Evolutionary conservation across 1,140 invertebrate species (phyloP), one percentile per base, ranked within the genome.

Genomic region (Drosophila willistoni): DNA sequence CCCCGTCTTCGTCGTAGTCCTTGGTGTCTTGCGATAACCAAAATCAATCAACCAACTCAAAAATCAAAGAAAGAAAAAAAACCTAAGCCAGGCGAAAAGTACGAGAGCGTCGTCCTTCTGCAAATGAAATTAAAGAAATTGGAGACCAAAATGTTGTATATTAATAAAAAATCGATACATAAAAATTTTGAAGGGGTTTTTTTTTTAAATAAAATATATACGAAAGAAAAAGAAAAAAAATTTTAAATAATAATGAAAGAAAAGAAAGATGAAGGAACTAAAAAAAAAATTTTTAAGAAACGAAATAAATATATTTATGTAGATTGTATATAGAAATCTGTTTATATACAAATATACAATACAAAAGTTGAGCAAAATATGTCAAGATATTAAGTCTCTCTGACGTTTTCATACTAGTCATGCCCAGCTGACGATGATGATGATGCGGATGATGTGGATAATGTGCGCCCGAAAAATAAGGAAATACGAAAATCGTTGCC

Each of bases 21-120:
- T 83, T 29, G 29, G 29, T 5, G 56, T 74, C 92, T 51, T 78
- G 22, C 54, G 64, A 71, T 81, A 90, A 91, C 63, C 55, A 64
- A 67, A 67, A 69, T 29, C 29, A 29, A 29, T 29, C 29, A 29
- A 29, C 29, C 29, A 29, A 75, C 61, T 86, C 17, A 51, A 51
- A 51, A 51, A 51, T 51, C 13, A 51, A 51, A 51, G 17, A 51
- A 51, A 22, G 5, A 22, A 51, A 51, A 51, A 17, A 22, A 51
- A 51, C 44, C 22, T 22, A 51, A 22, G 17, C 44, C 44, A n/a
- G 44, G 71, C 3, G 7, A 41, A 68, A 57, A 41, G 59, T 47
- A 64, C 73, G 44, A 51, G 44, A 13, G 36, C 12, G 36, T 39
- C 17, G 17, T 75, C 17, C 41, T 13, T 7, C 13, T 19, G 22